A percentile compares a stretch with the other conserved stretches of the same genome.
Evolutionary conservation across 2,113 vertebrate species (phyloP).

Genomic region (Ia io): DNA sequence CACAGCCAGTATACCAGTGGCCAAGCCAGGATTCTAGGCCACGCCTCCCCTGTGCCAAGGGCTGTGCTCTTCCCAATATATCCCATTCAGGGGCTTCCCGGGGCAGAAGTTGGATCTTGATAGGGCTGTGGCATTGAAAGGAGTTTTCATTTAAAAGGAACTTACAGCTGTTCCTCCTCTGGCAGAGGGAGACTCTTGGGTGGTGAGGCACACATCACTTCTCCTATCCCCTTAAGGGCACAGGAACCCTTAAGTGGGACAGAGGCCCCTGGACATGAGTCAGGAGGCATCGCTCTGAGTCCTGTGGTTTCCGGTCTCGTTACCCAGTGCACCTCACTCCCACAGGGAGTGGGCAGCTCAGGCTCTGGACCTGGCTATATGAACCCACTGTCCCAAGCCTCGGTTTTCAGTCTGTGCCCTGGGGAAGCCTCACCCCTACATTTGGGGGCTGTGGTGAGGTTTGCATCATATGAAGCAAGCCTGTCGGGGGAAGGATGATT

Average conservation of each 20-base stretch:
- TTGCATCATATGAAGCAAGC: too few relatives aligned
- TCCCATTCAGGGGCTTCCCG: not conserved
- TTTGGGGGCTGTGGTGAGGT: not conserved
- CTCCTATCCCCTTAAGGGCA: not conserved
- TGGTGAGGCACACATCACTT: not conserved
- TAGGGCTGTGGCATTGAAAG: not conserved
- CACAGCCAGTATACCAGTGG: not conserved
- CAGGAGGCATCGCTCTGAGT: not conserved
- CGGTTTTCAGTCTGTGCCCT: not conserved
- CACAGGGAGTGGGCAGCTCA: not conserved
- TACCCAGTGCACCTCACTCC: not conserved
- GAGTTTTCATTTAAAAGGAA: not conserved
- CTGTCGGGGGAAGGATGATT: not conserved
- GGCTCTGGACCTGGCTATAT: not conserved
- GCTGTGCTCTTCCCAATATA: fast-evolving
- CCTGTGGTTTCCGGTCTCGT: not conserved
- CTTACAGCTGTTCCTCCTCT: not conserved
- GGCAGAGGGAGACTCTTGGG: not conserved
- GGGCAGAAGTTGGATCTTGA: not conserved
- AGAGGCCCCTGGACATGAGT: not conserved
- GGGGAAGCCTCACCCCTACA: not conserved
- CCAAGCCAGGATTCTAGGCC: not conserved
- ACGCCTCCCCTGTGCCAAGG: not conserved
- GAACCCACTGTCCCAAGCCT: not conserved
- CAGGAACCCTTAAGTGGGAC: not conserved